Evolutionary conservation across 2,113 vertebrate species (phyloP).

Genomic region (Turdus rufiventris): DNA sequence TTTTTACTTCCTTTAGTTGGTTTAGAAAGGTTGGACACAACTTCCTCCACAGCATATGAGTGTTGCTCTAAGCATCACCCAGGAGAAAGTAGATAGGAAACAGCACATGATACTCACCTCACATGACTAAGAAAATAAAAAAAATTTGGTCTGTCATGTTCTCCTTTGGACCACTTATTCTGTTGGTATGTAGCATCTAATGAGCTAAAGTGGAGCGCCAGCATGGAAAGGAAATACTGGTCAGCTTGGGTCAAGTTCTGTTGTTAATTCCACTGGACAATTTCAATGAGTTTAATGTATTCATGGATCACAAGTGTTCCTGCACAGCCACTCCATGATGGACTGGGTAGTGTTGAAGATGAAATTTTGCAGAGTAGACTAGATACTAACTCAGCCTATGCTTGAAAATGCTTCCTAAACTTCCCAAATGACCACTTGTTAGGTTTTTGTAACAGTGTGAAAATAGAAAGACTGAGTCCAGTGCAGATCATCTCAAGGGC

Average conservation of each 20-base stretch:
- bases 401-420: not conserved
- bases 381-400: not conserved
- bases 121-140: not conserved
- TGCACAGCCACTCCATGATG: not conserved
- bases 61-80: not conserved
- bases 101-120: not conserved
- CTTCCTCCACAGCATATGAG: not conserved
- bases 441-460: not conserved
- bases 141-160: not conserved
- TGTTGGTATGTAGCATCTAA: not conserved
- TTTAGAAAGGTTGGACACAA: constrained; percentile 34
- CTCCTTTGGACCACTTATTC: not conserved
- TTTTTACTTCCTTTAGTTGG: constrained; percentile 45
- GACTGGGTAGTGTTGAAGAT: not conserved
- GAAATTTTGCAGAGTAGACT: not conserved
- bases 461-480: not conserved
- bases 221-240: not conserved
- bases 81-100: constrained; percentile 10
- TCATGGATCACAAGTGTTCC: not conserved
- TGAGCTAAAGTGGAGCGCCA: not conserved
- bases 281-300: not conserved
- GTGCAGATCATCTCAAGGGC: not conserved
- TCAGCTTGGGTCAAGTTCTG: not conserved
- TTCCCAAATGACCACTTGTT: not conserved
- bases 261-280: not conserved